Evolutionary conservation across 1,140 invertebrate genomes (phyloP), one percentile per base, ranked within the genome.

Genomic region (Sitophilus oryzae): DNA sequence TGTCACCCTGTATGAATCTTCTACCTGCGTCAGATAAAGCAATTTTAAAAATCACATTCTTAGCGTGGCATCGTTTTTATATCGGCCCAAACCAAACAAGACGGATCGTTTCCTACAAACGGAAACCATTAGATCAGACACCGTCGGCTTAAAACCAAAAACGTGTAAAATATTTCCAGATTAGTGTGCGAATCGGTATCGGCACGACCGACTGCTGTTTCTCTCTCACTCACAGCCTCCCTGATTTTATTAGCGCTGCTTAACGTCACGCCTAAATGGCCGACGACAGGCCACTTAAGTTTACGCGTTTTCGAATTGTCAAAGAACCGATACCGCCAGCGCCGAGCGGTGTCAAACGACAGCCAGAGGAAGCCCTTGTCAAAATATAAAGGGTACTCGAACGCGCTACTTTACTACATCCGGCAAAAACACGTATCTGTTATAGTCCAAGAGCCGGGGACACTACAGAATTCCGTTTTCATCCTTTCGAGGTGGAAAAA

Each of bases 321-420:
- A 41, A 41, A 41, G 8, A 16, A 16, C n/a, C n/a, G 16, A 37
- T 15, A 11, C 16, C 38, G 8, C 38, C n/a, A 10, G 11, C 18
- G 5, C 38, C 16, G n/a, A 4, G 11, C 11, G 3, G n/a, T 3
- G 11, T 11, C 11, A 3, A 5, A 4, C n/a, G 16, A 37, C 11
- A 3, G 35, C n/a, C 15, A 5, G 38, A 41, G 38, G 38, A 41
- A 41, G 8, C 4, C 10, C 2, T 2, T 23, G 25, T 45, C 43
- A 45, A 45, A 45, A 45, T 45, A 45, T 45, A 22, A 14, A 14
- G 21, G 43, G 4, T 30, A n/a, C n/a, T n/a, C 11, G 21, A 45
- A 16, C 3, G 9, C 8, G 25, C 41, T 45, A 37, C 38, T 44
- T 53, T 53, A 53, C 51, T 38, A 53, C 51, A 46, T 53, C 51